Base-by-base conservation (phyloP, 2,113 vertebrate species). In the Scomber colias region DNA sequence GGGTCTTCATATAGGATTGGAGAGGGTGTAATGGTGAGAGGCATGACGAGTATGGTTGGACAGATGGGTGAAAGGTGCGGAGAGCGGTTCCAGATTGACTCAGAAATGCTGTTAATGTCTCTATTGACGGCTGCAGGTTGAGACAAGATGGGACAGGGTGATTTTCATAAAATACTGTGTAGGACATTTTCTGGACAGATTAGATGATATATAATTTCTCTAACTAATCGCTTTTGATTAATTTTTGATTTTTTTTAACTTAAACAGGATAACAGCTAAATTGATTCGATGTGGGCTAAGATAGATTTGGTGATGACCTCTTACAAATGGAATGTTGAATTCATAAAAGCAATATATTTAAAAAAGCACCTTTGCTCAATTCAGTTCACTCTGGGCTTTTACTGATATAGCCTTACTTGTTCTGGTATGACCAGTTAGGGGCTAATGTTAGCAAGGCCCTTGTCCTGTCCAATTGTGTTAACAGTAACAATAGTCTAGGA, bases 11-110 rank as follows among this genome's bases (percentile, higher is more conserved):
- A 49, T 50, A 48, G 51, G 73, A 62, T 69, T 70, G 76, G 45
- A 71, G 44, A 10, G 57, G 75, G 82, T 53, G 49, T 51, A 83
- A 54, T 53, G 64, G 60, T 10, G 54, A 73, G 69, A 73, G 62
- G 40, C 40, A 35, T 13, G 53, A 57, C 50, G 75, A 51, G 64
- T 66, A 81, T 44, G 71, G 65, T 46, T 68, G 57, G 70, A 89
- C 77, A 90, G 63, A 86, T 88, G 84, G 79, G 50, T 63, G 13
- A 82, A 83, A 83, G 75, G 59, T 89, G 71, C 46, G 21, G 9
- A 54, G 53, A 77, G 76, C 16, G 17, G 84, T 88, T 84, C 65
- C 86, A 88, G 81, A 82, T 85, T 76, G 51, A 67, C 66, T 67
- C 30, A 31, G 40, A 79, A 64, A 75, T 54, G 19, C 53, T 55